Evolutionary conservation across 1,140 invertebrate species (phyloP).

Genomic region (Kradibia gibbosae): DNA sequence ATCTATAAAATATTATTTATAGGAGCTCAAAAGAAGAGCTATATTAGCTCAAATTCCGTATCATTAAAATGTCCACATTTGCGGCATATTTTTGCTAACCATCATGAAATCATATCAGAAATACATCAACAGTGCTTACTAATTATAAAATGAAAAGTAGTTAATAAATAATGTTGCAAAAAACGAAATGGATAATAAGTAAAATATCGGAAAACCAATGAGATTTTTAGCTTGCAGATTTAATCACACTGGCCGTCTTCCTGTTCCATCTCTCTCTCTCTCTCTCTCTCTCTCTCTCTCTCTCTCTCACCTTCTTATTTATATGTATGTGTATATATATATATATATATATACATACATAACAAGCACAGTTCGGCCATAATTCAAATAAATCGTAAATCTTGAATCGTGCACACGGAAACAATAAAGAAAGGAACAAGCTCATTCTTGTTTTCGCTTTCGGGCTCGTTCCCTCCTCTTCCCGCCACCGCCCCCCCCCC

Average conservation of each 20-base stretch:
- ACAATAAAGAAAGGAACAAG: constrained; percentile 24
- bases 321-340: too few relatives aligned
- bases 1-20: constrained; percentile 49
- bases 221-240: constrained; percentile 1
- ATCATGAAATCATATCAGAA: neutral
- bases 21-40: neutral
- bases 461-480: neutral
- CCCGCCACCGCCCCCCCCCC: neutral
- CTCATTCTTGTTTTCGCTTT: constrained; percentile 34
- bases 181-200: neutral
- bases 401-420: constrained; percentile 57
- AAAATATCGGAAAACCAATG: constrained; percentile 38
- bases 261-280: neutral
- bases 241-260: neutral
- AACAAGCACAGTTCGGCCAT: constrained; percentile 59
- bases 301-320: neutral
- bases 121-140: neutral
- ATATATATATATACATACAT: constrained; percentile 24
- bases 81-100: neutral
- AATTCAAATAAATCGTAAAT: constrained; percentile 69
- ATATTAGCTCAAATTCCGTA: constrained; percentile 5
- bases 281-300: neutral
- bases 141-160: neutral
- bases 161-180: neutral
- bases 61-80: neutral